phyloP scores from a whole-genome alignment of 2,888 invertebrate genomes.

The Blastobasis lacticolella region DNA sequence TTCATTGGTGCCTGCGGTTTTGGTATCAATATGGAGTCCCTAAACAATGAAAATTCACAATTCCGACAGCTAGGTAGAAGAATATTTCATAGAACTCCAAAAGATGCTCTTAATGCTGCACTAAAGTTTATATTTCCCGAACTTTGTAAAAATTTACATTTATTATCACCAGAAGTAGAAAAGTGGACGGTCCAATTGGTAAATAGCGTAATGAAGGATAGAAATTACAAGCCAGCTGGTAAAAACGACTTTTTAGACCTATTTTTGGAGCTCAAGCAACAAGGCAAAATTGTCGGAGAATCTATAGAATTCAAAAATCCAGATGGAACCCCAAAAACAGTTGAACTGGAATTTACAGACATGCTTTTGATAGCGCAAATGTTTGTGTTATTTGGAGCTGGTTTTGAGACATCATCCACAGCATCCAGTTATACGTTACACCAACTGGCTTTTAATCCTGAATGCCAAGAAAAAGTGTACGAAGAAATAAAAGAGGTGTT shows the following conservation, averaged over 20 bases:
- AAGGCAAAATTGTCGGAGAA: constrained; percentile 50
- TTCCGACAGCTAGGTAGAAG: constrained; percentile 52
- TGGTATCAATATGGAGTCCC: constrained; percentile 52
- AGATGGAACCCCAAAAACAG: constrained; percentile 43
- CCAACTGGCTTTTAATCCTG: constrained; percentile 58
- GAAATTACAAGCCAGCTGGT: constrained; percentile 47
- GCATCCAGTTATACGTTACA: constrained; percentile 65
- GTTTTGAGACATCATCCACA: constrained; percentile 69
- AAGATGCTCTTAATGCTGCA: constrained; percentile 35
- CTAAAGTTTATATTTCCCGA: constrained; percentile 51
- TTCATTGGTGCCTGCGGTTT: constrained; percentile 62
- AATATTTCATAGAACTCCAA: constrained; percentile 44
- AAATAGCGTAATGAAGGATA: constrained; percentile 35
- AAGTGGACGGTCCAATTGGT: constrained; percentile 38
- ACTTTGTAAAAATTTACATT: constrained; percentile 40
- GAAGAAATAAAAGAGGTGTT: constrained; percentile 55
- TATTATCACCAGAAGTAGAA: constrained; percentile 45
- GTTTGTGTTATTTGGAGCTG: constrained; percentile 65
- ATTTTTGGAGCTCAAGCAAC: constrained; percentile 46
- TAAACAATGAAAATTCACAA: constrained; percentile 49
- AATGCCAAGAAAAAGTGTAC: constrained; percentile 54
- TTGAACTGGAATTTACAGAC: constrained; percentile 47
- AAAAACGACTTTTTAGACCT: constrained; percentile 60
- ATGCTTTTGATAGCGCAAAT: constrained; percentile 53
- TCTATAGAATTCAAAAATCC: constrained; percentile 44